Evolutionary conservation across 1,140 invertebrate species (phyloP), one percentile per base, ranked within the genome.

Genomic region (Papilio dardanus): DNA sequence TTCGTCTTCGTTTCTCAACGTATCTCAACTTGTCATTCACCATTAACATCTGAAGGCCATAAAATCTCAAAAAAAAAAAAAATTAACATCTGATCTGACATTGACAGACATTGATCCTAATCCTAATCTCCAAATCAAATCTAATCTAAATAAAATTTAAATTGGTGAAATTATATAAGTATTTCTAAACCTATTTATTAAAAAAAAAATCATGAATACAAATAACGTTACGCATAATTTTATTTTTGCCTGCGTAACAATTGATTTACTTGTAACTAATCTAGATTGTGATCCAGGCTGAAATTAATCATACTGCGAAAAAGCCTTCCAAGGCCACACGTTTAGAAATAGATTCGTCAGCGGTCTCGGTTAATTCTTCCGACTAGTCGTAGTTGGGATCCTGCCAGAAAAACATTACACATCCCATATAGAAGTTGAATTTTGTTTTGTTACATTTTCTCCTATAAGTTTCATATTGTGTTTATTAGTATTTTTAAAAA

Each of bases 251-350:
- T 30, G 54, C 24, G 14, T 28, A 14, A 28, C 12, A 62, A 62
- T 62, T 62, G 10, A 28, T 28, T 28, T 24, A 28, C 54, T 14
- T 14, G 54, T 14, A 28, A 62, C 8, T 28, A 62, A 62, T 62
- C 6, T 14, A 62, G 54, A 62, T 28, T 28, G 54, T 62, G 54
- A 62, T 28, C 54, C 54, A 24, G 28, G 21, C 54, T 62, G 24
- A 62, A 28, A 62, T 62, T 28, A 28, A 28, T 28, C 54, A 30
- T 28, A 58, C 54, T 58, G 54, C 54, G 54, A 62, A 62, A 28
- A 62, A 62, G 24, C 54, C 54, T 42, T 40, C 67, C 67, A 69
- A 69, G 67, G 67, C 67, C 67, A 69, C 67, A 69, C 42, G 67
- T 69, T 40, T 69, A 69, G 67, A 69, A 69, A 69, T 69, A 69